A percentile compares a stretch with the other conserved stretches of the same genome.
phyloP scores from a whole-genome alignment of 2,797 vertebrate species.

The Sebastes miniatus region DNA sequence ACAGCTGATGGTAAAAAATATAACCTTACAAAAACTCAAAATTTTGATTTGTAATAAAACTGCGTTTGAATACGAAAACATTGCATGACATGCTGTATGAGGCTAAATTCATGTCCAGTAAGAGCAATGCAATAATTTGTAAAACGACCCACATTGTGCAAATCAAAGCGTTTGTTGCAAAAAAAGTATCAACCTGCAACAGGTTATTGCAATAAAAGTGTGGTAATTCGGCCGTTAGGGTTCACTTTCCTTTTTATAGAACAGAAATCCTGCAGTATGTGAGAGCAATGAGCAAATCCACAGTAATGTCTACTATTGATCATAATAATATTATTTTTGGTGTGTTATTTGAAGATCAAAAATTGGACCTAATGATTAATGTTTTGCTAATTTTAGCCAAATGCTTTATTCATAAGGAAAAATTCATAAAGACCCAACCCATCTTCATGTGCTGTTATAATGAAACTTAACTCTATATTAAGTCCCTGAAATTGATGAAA shows the following conservation, averaged over 20 bases:
- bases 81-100: background rate
- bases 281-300: too few species aligned
- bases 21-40: background rate
- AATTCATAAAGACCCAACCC: too few species aligned
- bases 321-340: too few species aligned
- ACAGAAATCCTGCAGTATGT: background rate
- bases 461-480: too few species aligned
- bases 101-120: background rate
- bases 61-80: background rate
- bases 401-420: too few species aligned
- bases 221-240: background rate
- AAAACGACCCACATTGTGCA: background rate
- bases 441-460: too few species aligned
- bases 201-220: background rate
- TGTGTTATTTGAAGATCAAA: too few species aligned
- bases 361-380: too few species aligned
- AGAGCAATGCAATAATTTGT: background rate
- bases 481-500: too few species aligned
- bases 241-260: background rate
- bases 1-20: background rate
- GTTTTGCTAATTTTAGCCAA: too few species aligned
- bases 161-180: background rate
- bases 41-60: background rate
- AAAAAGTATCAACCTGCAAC: background rate
- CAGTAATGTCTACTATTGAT: too few species aligned